Base-by-base conservation (phyloP, 2,888 invertebrate genomes). In the Drosophila mettleri region DNA sequence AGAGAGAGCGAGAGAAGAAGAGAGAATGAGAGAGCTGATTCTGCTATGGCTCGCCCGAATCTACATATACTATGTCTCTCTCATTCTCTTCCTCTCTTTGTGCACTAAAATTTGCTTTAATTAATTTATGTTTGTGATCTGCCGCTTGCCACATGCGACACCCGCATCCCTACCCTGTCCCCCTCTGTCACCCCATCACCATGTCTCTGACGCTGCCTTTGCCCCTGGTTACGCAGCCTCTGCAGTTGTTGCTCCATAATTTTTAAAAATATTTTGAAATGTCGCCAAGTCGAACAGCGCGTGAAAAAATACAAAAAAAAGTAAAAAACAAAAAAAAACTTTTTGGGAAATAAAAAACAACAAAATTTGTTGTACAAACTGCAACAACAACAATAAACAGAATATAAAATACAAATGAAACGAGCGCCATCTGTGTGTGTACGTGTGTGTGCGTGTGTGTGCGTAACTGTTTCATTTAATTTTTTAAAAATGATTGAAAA, bases 231-330 rank as follows among this genome's bases (percentile, higher is more conserved):
- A 8, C 18, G 36, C 36, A 18, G 39, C 6, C 18, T n/a, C 53
- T 31, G 33, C 86, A 84, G 84, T 84, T 84, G 84, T 80, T 84
- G 73, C 66, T 54, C 71, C 80, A 88, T 88, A 82, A 86, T 88
- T 84, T 80, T 52, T n/a, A 46, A 63, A 67, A 71, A 77, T 69
- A 73, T 82, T 83, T 82, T 79, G 84, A 84, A 85, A 87, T 86
- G 77, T 69, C 77, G 86, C 86, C 88, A 85, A 84, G 80, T 81
- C 88, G 82, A 74, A 71, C 79, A 82, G 69, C 66, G 70, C 68
- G 69, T 63, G 70, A 72, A 63, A 69, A 43, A 52, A 69, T 20
- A 16, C 27, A 45, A 59, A 39, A 29, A 14, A 43, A 59, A n/a
- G 8, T 5, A 6, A 9, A 16, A 9, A 39, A 31, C 16, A 24